Percentiles rank a stretch among this genome's conserved stretches.
phyloP scores from a whole-genome alignment of 2,888 invertebrate species.

The Aquatica leii region DNA sequence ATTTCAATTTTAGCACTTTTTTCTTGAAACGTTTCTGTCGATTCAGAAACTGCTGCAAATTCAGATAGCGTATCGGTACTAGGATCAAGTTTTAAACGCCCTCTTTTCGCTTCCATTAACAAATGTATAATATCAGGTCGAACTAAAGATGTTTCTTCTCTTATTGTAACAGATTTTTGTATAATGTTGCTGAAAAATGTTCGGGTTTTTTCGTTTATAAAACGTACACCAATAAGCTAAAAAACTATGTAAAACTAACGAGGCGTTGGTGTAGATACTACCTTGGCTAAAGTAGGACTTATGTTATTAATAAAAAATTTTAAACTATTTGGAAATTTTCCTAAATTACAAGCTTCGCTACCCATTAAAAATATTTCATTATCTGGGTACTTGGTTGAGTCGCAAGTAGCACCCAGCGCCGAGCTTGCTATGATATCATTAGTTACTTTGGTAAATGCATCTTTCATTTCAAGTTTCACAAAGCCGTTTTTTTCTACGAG shows the following conservation, averaged over 20 bases:
- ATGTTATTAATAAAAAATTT: constrained; percentile 10
- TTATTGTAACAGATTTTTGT: constrained; percentile 58
- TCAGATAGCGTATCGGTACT: neutral
- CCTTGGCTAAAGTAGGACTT: constrained; percentile 11
- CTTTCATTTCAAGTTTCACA: constrained; percentile 58
- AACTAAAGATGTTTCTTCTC: constrained; percentile 61
- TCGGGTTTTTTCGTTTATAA: constrained; percentile 26
- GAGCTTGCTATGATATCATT: constrained; percentile 66
- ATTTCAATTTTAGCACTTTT: constrained; percentile 26
- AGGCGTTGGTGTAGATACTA: neutral
- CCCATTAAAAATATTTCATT: constrained; percentile 67
- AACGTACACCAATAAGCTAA: neutral
- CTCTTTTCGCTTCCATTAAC: constrained; percentile 61
- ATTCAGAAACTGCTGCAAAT: neutral
- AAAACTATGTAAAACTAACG: neutral
- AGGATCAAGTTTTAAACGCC: constrained; percentile 15
- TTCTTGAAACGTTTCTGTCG: neutral
- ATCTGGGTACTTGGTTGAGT: constrained; percentile 63
- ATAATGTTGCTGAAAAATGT: constrained; percentile 47
- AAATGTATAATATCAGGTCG: constrained; percentile 68
- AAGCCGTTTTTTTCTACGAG: constrained; percentile 43
- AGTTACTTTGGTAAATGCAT: constrained; percentile 60
- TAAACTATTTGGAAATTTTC: constrained; percentile 39
- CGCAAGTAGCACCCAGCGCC: constrained; percentile 64
- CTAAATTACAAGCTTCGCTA: constrained; percentile 59